Percentiles rank a stretch among this genome's conserved stretches.
phyloP scores from a whole-genome alignment of 2,797 vertebrate species.

The Kryptolebias ocellatus region DNA sequence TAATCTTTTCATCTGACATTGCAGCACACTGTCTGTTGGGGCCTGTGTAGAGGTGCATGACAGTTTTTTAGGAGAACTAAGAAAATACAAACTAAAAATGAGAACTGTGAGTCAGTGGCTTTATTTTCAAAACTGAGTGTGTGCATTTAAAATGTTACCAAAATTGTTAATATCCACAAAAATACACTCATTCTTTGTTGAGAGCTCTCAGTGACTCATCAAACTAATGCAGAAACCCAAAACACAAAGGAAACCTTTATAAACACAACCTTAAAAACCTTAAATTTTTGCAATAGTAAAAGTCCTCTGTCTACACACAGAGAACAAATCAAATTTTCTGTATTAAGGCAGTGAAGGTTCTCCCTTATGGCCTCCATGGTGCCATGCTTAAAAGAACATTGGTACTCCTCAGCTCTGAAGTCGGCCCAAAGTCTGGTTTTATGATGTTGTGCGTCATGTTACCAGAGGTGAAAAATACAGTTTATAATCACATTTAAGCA shows the following conservation, averaged over 20 bases:
- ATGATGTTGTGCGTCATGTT: background rate
- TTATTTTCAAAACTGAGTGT: background rate
- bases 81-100: background rate
- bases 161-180: too few species aligned
- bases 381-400: background rate
- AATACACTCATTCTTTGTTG: background rate
- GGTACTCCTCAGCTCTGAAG: background rate
- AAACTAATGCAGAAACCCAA: background rate
- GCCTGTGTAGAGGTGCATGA: background rate
- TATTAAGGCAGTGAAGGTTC: background rate
- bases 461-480: background rate
- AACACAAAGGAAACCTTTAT: background rate
- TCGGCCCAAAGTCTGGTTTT: background rate
- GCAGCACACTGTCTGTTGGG: conserved; percentile 6
- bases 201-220: background rate
- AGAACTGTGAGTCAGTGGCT: background rate
- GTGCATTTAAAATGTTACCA: background rate
- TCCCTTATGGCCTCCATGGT: background rate
- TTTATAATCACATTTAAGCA: background rate
- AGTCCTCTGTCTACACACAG: background rate
- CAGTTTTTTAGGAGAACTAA: background rate
- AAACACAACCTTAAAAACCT: background rate
- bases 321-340: background rate
- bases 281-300: background rate
- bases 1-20: conserved; percentile 11